Conservation (phyloP, 2,113 vertebrate species). For the Brachypodius melanocephalos region DNA sequence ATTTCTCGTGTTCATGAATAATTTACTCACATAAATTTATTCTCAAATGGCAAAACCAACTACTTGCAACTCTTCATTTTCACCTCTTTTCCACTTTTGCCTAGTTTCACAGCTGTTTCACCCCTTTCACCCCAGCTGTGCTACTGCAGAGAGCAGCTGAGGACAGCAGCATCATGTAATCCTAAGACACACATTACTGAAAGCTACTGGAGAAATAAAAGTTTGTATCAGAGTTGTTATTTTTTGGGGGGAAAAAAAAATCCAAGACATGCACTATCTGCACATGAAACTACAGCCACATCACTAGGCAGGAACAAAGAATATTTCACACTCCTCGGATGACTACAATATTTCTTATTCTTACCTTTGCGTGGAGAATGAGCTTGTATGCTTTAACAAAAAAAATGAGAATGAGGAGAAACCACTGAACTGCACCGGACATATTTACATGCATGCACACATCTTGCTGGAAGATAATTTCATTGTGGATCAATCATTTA, state of each 20-base stretch:
- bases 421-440: background rate
- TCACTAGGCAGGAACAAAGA: background rate
- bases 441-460: accelerated
- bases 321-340: background rate
- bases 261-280: background rate
- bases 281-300: background rate
- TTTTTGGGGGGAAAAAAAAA: background rate
- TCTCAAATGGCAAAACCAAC: background rate
- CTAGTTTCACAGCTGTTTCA: background rate
- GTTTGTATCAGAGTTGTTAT: background rate
- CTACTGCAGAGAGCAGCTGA: background rate
- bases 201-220: background rate
- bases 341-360: background rate
- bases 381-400: background rate
- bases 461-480: background rate
- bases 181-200: background rate
- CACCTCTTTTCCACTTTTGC: background rate
- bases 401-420: background rate
- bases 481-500: background rate
- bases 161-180: background rate
- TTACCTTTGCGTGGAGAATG: background rate
- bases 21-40: background rate
- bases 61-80: background rate
- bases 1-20: background rate
- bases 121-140: background rate